A percentile compares a stretch with the other conserved stretches of the same genome.
Conservation (phyloP, 1,140 invertebrate genomes). For the Plodia interpunctella region DNA sequence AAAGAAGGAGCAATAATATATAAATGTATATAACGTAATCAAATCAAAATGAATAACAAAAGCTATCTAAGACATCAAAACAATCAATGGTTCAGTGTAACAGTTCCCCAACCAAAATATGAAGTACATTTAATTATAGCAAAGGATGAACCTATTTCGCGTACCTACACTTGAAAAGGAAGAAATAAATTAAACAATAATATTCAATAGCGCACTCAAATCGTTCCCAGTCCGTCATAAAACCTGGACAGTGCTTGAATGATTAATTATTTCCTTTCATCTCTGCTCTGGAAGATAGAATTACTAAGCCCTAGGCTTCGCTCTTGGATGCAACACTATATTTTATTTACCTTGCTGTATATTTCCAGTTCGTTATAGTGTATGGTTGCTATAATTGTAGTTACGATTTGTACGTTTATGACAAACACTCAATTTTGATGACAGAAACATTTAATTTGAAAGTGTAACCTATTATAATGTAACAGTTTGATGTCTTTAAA, state of each 20-base stretch:
- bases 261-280: constrained; percentile 7
- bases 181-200: constrained; percentile 1
- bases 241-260: constrained; percentile 3
- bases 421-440: no score
- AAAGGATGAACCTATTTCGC: neutral
- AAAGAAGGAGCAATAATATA: neutral
- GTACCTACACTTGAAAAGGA: neutral
- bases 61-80: neutral
- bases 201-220: neutral
- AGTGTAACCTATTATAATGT: no score
- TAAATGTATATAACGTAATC: neutral
- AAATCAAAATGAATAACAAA: neutral
- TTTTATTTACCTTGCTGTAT: no score
- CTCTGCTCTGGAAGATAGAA: neutral
- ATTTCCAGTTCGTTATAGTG: no score
- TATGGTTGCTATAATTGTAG: no score
- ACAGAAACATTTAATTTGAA: no score
- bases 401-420: no score
- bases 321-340: neutral
- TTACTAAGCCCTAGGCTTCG: neutral
- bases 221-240: constrained; percentile 1
- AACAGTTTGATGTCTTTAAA: no score
- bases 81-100: neutral
- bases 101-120: neutral
- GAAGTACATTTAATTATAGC: neutral